phyloP scores from a whole-genome alignment of 2,113 vertebrate species.

The Gila orcuttii region DNA sequence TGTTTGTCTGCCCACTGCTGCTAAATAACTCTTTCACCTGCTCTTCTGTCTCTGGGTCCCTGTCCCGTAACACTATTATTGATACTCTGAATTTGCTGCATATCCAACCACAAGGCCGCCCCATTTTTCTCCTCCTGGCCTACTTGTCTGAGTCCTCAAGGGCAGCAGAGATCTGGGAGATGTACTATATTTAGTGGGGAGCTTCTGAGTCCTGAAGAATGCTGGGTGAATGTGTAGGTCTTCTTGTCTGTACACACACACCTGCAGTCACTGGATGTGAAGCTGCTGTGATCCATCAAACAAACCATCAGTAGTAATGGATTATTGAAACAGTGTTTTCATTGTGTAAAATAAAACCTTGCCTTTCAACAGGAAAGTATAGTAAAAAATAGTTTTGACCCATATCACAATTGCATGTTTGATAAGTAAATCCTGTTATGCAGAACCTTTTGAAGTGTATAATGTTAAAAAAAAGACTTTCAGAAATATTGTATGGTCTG shows the following conservation, averaged over 20 bases:
- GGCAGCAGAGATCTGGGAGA: conserved; percentile 57
- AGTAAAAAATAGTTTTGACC: neutral
- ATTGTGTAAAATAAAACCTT: neutral
- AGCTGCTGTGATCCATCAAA: conserved; percentile 31
- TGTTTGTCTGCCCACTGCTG: no score
- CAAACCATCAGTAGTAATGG: conserved; percentile 17
- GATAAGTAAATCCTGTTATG: neutral
- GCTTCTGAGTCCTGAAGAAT: conserved; percentile 47
- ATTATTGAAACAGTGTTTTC: conserved; percentile 12
- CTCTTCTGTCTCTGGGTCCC: no score
- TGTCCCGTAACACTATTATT: conserved; percentile 48
- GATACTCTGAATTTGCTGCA: conserved; percentile 60
- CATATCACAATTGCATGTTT: neutral
- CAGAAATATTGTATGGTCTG: neutral
- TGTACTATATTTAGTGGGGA: conserved; percentile 59
- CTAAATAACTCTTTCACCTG: no score
- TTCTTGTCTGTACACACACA: conserved; percentile 30
- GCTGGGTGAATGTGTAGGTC: conserved; percentile 36
- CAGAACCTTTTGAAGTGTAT: neutral
- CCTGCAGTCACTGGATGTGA: neutral
- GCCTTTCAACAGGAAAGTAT: neutral
- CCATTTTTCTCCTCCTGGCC: conserved; percentile 64
- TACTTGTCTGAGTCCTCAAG: conserved; percentile 63
- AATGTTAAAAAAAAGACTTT: neutral
- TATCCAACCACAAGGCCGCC: conserved; percentile 44